phyloP scores from a whole-genome alignment of 1,140 invertebrate species.

The Philotrypesis tridentata region DNA sequence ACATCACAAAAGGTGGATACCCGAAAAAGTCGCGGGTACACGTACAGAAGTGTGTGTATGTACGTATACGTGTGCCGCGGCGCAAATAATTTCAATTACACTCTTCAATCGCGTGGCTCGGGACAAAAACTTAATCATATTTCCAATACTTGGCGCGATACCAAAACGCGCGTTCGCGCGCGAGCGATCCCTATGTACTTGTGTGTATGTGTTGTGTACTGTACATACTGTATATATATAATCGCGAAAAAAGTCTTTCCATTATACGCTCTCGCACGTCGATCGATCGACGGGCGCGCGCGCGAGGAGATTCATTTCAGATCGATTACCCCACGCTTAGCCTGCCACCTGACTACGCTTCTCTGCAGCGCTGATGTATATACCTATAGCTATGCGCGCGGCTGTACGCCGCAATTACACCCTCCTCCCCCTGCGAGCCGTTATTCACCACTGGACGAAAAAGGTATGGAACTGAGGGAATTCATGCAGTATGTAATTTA shows the following conservation, averaged over 20 bases:
- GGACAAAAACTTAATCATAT: not conserved
- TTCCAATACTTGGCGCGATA: not conserved
- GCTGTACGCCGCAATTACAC: too few species aligned
- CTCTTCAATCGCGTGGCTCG: not conserved
- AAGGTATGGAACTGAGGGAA: not conserved
- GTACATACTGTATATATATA: too few species aligned
- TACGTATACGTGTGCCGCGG: too few species aligned
- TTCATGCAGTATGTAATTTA: too few species aligned
- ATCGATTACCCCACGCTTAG: constrained; percentile 40
- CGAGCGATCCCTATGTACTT: too few species aligned
- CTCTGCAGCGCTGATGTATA: not conserved
- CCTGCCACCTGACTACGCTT: constrained; percentile 37
- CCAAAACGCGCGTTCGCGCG: not conserved
- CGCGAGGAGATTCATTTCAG: constrained; percentile 34
- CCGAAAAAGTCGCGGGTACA: too few species aligned
- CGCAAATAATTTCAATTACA: not conserved
- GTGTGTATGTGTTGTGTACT: too few species aligned
- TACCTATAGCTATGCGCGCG: too few species aligned
- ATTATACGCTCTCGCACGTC: not conserved
- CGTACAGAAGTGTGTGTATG: too few species aligned
- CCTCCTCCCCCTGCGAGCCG: not conserved
- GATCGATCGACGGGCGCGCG: not conserved
- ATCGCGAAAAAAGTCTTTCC: not conserved
- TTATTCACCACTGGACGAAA: not conserved
- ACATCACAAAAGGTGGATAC: too few species aligned